Base-by-base conservation (phyloP, 1,140 invertebrate species). In the Papilio polytes region DNA sequence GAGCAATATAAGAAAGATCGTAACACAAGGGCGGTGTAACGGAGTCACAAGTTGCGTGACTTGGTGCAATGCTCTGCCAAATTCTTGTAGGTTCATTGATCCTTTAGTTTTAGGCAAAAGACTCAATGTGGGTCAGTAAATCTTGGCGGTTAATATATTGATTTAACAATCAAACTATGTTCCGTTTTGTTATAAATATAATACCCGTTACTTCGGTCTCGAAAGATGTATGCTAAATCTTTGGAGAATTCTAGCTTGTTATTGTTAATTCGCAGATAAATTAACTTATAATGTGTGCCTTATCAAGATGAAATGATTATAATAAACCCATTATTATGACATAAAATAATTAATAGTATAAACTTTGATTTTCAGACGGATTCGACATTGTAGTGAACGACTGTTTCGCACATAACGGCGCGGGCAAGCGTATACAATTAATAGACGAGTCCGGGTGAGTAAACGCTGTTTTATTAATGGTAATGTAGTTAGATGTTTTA, bases 301-400 rank as follows among this genome's bases (percentile, higher is more conserved):
- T 51, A 51, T 18, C 48, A 7, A 6, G 0, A 51, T 51, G 48
- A 51, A 4, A 51, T 51, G 1, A 51, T 51, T 10, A 13, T 13
- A 51, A 51, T 18, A 51, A 15, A 41, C 36, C 36, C 4, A 6
- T 41, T 0, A 41, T 41, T 36, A 6, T 36, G 36, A 56, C 6
- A 8, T 56, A 20, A 9, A 56, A 56, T 20, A 9, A 56, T n/a
- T 20, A 20, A 56, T 56, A 1, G n/a, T 10, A 56, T 56, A 1
- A 7, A 74, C 80, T 76, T 79, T 86, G 86, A 88, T 85, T 93
- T 95, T 81, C 95, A 98, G 98, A 98, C 95, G 98, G 98, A 80
- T 99, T 99, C 89, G 98, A 99, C 90, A 98, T 99, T 83, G 98
- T 99, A n/a, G 98, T 99, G 7, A 99, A 98, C 90, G 98, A 99